Evolutionary conservation across 1,140 invertebrate genomes (phyloP).

Genomic region (Dinothrombium tinctorium): DNA sequence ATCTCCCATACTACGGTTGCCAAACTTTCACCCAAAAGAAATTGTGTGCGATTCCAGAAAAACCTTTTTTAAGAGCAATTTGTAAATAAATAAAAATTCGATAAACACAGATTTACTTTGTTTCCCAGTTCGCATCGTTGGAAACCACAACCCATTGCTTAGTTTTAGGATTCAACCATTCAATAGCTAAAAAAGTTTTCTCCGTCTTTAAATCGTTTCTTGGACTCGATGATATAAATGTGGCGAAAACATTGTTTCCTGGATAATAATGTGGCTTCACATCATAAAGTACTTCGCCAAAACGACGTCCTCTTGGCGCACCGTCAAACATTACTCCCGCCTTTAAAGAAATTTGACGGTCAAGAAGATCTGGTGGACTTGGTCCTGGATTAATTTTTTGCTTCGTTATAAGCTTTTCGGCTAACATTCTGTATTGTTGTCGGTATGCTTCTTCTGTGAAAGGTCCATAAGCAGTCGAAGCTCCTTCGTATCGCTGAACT

Average conservation of each 20-base stretch:
- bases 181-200: constrained; percentile 41
- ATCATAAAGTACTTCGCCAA: constrained; percentile 19
- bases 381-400: constrained; percentile 34
- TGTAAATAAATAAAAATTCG: too few species aligned
- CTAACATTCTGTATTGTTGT: constrained; percentile 38
- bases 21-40: too few species aligned
- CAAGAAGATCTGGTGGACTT: constrained; percentile 37
- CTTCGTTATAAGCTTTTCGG: constrained; percentile 35
- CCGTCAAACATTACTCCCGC: constrained; percentile 16
- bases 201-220: constrained; percentile 54
- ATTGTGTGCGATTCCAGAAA: too few species aligned
- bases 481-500: constrained; percentile 76
- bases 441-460: constrained; percentile 30
- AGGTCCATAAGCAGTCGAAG: constrained; percentile 73
- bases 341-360: constrained; percentile 32
- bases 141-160: constrained; percentile 41
- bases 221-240: constrained; percentile 41
- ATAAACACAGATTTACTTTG: too few species aligned
- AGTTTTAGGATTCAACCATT: constrained; percentile 24
- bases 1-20: too few species aligned
- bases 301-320: constrained; percentile 37
- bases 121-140: constrained; percentile 73
- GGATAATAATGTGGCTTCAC: constrained; percentile 19
- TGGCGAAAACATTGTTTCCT: constrained; percentile 23
- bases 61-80: too few species aligned